Conservation (phyloP, 2,113 vertebrate species). For the Calyptommatus sinebrachiatus region DNA sequence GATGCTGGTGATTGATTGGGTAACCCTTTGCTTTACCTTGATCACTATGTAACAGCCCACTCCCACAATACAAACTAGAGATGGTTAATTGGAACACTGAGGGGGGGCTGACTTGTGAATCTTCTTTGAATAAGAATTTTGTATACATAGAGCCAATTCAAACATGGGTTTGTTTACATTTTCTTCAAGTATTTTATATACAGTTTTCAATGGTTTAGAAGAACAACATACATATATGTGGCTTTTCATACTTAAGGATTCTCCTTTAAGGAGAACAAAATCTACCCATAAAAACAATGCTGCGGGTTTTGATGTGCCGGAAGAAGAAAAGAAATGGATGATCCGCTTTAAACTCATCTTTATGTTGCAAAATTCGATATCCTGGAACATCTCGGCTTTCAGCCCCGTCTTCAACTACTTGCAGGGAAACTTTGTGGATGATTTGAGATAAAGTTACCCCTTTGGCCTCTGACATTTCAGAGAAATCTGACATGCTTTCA, state of each 20-base stretch:
- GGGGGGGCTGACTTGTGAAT: constrained; percentile 25
- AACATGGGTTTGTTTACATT: constrained; percentile 38
- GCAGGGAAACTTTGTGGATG: constrained; percentile 72
- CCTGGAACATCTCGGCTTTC: constrained; percentile 76
- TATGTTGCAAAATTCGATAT: constrained; percentile 77
- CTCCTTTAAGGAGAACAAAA: constrained; percentile 73
- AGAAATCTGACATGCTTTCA: constrained; percentile 73
- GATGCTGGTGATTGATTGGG: no score
- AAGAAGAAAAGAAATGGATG: constrained; percentile 77
- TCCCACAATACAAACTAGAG: background rate
- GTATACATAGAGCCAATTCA: constrained; percentile 14
- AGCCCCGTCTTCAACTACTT: constrained; percentile 74
- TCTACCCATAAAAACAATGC: constrained; percentile 72
- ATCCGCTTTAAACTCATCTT: constrained; percentile 76
- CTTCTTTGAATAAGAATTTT: background rate
- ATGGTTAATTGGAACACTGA: constrained; percentile 39
- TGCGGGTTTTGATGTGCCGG: constrained; percentile 79
- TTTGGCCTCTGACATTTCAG: constrained; percentile 76
- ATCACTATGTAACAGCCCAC: no score
- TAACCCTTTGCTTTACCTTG: no score
- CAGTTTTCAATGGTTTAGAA: constrained; percentile 45
- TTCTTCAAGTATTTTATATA: constrained; percentile 42
- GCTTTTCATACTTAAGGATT: constrained; percentile 10
- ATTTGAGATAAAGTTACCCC: constrained; percentile 71
- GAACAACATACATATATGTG: constrained; percentile 23